Conservation (phyloP, 2,888 invertebrate genomes). For the Synergus japonicus region DNA sequence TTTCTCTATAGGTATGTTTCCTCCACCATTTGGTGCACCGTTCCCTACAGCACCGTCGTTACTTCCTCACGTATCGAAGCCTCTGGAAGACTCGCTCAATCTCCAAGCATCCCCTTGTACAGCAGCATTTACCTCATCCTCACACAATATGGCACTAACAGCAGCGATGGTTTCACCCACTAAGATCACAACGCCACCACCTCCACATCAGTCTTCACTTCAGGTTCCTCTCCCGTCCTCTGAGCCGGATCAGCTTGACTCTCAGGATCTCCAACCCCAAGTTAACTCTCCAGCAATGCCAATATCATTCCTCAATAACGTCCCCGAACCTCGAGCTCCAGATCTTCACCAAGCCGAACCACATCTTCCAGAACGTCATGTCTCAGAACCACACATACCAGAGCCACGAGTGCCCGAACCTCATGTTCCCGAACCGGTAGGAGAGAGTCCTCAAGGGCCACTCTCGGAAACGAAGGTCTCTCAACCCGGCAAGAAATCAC, state of each 20-base stretch:
- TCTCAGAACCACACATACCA: background rate
- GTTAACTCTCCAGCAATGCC: conserved; percentile 56
- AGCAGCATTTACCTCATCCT: conserved; percentile 89
- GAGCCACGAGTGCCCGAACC: conserved; percentile 46
- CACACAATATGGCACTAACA: conserved; percentile 89
- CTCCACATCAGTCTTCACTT: conserved; percentile 65
- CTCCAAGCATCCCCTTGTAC: conserved; percentile 80
- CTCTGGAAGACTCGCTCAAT: conserved; percentile 77
- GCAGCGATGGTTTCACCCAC: conserved; percentile 88
- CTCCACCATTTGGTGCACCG: conserved; percentile 81
- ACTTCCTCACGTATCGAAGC: conserved; percentile 80
- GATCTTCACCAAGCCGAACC: conserved; percentile 48
- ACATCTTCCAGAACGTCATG: conserved; percentile 1
- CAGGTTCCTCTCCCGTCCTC: conserved; percentile 54
- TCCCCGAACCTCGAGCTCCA: conserved; percentile 62
- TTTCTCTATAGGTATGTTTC: conserved; percentile 58
- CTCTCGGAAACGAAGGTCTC: conserved; percentile 51
- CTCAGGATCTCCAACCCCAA: conserved; percentile 54
- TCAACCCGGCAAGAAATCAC: conserved; percentile 79
- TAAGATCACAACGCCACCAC: conserved; percentile 78
- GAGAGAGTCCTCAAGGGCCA: conserved; percentile 68
- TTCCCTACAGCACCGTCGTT: conserved; percentile 75
- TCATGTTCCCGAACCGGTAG: conserved; percentile 9
- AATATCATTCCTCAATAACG: conserved; percentile 58
- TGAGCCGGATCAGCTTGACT: conserved; percentile 46